phyloP scores from a whole-genome alignment of 1,140 invertebrate genomes.

The Ceratosolen solmsi region DNA sequence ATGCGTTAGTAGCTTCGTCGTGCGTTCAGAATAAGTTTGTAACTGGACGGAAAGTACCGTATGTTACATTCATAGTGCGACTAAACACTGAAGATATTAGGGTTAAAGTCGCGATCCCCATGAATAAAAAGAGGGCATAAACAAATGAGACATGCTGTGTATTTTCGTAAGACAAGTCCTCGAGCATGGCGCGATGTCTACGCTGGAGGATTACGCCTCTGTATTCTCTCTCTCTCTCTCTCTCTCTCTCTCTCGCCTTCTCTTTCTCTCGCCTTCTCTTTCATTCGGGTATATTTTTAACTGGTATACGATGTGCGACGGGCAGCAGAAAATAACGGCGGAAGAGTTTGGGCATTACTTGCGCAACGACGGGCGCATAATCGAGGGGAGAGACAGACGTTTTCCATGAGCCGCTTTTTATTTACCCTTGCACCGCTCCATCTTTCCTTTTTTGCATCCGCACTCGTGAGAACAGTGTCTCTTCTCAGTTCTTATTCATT shows the following conservation, averaged over 20 bases:
- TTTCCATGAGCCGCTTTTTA: not conserved
- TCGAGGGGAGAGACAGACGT: not conserved
- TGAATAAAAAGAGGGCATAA: too few relatives aligned
- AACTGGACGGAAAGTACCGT: too few relatives aligned
- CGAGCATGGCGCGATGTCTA: not conserved
- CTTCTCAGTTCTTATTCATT: too few relatives aligned
- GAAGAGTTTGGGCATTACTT: not conserved
- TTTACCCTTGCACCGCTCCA: too few relatives aligned
- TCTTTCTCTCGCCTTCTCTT: not conserved
- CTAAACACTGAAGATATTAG: too few relatives aligned
- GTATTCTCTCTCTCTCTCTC: not conserved
- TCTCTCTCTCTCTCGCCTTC: not conserved
- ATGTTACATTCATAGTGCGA: too few relatives aligned
- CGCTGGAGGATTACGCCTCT: not conserved
- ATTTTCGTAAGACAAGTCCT: not conserved
- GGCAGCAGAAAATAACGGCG: constrained; percentile 21
- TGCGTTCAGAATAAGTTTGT: too few relatives aligned
- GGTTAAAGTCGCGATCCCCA: too few relatives aligned
- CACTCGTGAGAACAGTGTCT: not conserved
- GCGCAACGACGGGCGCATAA: constrained; percentile 13
- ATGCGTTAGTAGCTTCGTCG: too few relatives aligned
- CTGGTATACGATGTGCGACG: not conserved
- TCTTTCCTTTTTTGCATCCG: not conserved
- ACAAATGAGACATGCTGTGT: not conserved
- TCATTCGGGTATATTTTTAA: not conserved